Conservation (phyloP, 1,140 invertebrate species). For the Scaptodrosophila lebanonensis region DNA sequence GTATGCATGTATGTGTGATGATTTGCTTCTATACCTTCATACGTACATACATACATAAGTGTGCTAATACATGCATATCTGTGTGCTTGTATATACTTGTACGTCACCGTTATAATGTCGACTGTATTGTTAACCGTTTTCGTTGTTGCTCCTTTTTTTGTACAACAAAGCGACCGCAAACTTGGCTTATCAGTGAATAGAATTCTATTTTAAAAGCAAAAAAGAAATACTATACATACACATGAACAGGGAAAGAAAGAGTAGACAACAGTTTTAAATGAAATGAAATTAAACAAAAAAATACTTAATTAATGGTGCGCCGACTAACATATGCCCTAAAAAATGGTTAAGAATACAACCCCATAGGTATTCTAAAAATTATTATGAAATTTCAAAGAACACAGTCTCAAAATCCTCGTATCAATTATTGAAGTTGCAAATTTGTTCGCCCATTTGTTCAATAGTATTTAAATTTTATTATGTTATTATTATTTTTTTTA, state of each 20-base stretch:
- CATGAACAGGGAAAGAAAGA: conserved; percentile 12
- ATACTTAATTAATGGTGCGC: no score
- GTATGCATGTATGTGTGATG: no score
- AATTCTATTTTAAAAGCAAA: conserved; percentile 44
- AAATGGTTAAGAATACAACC: background rate
- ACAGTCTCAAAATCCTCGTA: no score
- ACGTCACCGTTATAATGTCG: conserved; percentile 52
- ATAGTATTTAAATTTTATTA: no score
- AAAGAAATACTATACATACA: conserved; percentile 8
- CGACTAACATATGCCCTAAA: no score
- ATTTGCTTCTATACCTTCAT: no score
- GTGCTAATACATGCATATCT: no score
- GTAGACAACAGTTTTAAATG: conserved; percentile 15
- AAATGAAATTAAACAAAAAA: conserved; percentile 18
- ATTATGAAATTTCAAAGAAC: background rate
- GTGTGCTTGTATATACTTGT: no score
- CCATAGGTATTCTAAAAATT: background rate
- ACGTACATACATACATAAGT: conserved; percentile 43
- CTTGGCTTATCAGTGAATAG: conserved; percentile 57
- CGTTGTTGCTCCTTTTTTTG: conserved; percentile 9
- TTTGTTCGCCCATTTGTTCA: no score
- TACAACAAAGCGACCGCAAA: no score
- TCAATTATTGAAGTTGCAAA: no score
- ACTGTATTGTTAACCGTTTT: conserved; percentile 31
- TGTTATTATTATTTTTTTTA: no score